Evolutionary conservation across 1,140 invertebrate genomes (phyloP), one percentile per base, ranked within the genome.

Genomic region (Nephotettix cincticeps): DNA sequence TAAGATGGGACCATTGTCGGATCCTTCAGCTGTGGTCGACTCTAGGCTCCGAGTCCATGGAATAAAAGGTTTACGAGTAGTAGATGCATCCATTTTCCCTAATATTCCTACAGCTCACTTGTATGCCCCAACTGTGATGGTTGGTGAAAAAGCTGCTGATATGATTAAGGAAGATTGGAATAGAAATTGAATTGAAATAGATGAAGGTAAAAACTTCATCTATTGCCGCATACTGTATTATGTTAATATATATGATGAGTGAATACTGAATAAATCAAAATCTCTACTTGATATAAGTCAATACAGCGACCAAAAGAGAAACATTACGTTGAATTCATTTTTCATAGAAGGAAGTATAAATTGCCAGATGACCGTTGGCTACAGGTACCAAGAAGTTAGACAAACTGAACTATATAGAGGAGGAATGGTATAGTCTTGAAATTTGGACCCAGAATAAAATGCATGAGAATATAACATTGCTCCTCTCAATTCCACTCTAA

Each of bases 101-200:
- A 80, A 80, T 1, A 84, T 91, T n/a, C 83, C 90, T 13, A 84
- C 84, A 2, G 91, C 88, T 0, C 92, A 94, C 76, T 87, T 90
- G 0, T 91, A 89, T 71, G 90, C 89, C 0, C 87, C 88, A 0
- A 86, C 90, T 1, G 86, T 87, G 51, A 96, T 97, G 94, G 90
- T 97, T 56, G 95, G 87, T 0, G 94, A 97, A 80, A 94, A 93
- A 78, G 91, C 86, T 0, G 88, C 93, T 0, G 91, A 95, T 79
- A 84, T 95, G 77, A 92, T 96, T 29, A 90, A 89, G 75, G 79
- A 83, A 66, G 79, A 83, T 63, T 89, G 88, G 88, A 36, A 45
- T 13, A 71, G 69, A 68, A 29, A 1, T 51, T 51, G 36, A 45
- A n/a, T 28, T 25, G 27, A 9, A 17, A 21, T 19, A 6, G 32